Evolutionary conservation across 2,113 vertebrate genomes (phyloP), one percentile per base, ranked within the genome.

Genomic region (Athene noctua): DNA sequence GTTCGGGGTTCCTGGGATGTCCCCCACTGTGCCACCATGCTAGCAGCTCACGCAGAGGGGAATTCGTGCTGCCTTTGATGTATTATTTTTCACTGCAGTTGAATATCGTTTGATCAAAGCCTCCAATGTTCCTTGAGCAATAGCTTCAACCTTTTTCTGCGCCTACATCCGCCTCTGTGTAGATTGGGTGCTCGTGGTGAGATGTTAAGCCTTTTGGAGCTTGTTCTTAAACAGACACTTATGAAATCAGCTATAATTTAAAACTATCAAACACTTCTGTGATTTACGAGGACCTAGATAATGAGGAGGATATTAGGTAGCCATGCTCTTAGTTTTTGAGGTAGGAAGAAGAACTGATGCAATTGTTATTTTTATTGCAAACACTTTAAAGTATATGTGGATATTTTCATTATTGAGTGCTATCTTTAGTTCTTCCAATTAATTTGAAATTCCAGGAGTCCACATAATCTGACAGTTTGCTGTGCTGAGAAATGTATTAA

Each of bases 401-500:
- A 19, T 82, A 30, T 95, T 97, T 88, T 90, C 89, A 94, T 93
- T 85, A 77, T 57, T 73, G 17, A 29, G 68, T 3, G 30, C 77
- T 94, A 67, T 82, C 66, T 93, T 96, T 88, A 91, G 84, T 65
- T 46, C 32, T 63, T 91, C 59, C 84, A 96, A 89, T 92, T 63
- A 59, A 93, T 96, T 93, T 88, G 74, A 78, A 86, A 93, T 96
- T 67, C 59, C 7, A 6, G 46, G 36, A 91, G 70, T 11, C 78
- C 61, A 5, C 80, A 74, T 86, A 90, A 96, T 95, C 94, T 86
- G 89, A 30, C 65, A 49, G 66, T 80, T 96, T 86, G 72, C 80
- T 85, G 77, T 34, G 20, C 13, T 44, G 78, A 79, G 82, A 61
- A 70, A 88, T 78, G 32, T 73, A 75, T 85, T 83, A 80, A 58